Base-by-base conservation (phyloP, 2,113 vertebrate species). In the Empidonax alnorum region DNA sequence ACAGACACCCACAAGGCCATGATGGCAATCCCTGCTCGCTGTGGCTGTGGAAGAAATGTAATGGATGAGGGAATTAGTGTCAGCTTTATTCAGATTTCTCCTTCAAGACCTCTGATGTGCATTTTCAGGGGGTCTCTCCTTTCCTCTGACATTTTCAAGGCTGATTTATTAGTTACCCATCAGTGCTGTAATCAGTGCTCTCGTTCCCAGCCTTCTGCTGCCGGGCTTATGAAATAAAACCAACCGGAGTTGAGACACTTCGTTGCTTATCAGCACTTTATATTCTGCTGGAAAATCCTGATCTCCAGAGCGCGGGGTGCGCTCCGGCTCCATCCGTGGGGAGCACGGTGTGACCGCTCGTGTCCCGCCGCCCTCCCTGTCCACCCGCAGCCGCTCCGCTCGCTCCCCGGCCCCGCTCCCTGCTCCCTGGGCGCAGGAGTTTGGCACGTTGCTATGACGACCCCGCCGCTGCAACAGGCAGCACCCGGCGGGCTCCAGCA, bases 361-460 rank as follows among this genome's bases (percentile, higher is more conserved):
- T 3, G 13, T 58, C 42, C 71, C 47, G 0, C 30, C 66, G 1
- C 23, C 69, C 1, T 16, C 52, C 13, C 12, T 2, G 37, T 31
- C 9, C 4, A 0, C 30, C 49, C 4, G 6, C 84, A 20, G 79
- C 46, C 11, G 5, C 84, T 67, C 61, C 9, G 1, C 17, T 37
- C 3, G 0, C 17, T 56, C 33, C 35, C 49, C 3, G 6, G 87
- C 22, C 75, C 46, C 8, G 5, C 81, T 77, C 82, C 90, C 88
- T 0, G 12, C 16, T 80, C 71, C 35, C 72, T 47, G 4, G 0
- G 63, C 86, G 73, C 89, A 7, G 73, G 28, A 85, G 90, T 90
- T 88, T 87, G 94, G 39, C n/a, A 4, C 24, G 97, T 97, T 90
- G 92, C 97, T 79, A 93, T 90, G 93, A 74, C 74, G 16, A 96